These are phyloP conservation scores for Ophioninae sp. DNA, from an alignment of 2,888 invertebrate species.

Conservation along the genomic window DNA sequence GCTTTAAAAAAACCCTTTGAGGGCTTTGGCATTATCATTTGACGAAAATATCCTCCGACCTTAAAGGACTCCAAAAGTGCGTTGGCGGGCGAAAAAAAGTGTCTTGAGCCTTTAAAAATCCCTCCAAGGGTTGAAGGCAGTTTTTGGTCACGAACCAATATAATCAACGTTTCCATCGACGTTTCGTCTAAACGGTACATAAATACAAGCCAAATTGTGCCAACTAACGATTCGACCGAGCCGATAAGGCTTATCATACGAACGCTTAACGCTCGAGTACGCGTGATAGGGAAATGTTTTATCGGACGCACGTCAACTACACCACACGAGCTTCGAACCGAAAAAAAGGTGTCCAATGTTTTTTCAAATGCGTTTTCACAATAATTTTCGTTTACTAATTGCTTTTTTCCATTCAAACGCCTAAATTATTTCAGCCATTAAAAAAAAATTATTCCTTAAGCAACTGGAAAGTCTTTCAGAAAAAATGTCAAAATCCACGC, in stretches of 20 bases:
- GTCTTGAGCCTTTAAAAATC: background rate
- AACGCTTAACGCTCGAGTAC: constrained; percentile 36
- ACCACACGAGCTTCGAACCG: background rate
- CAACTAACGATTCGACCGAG: constrained; percentile 34
- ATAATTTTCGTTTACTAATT: background rate
- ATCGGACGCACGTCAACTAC: background rate
- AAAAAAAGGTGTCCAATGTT: background rate
- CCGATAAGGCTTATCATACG: constrained; percentile 53
- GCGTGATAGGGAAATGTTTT: constrained; percentile 37
- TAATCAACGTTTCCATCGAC: constrained; percentile 12
- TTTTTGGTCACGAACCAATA: background rate
- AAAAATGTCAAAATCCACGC: no score
- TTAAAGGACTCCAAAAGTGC: no score
- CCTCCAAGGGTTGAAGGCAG: background rate
- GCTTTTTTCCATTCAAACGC: background rate
- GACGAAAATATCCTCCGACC: no score
- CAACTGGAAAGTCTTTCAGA: no score
- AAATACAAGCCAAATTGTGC: constrained; percentile 50
- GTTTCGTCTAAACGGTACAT: constrained; percentile 17
- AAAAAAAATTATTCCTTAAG: no score
- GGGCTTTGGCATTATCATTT: no score
- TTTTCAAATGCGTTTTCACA: background rate
- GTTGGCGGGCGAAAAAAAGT: no score
- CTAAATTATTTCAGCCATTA: no score
- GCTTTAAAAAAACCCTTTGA: no score